Evolutionary conservation across 2,888 invertebrate genomes (phyloP).

Genomic region (Tipula confusa): DNA sequence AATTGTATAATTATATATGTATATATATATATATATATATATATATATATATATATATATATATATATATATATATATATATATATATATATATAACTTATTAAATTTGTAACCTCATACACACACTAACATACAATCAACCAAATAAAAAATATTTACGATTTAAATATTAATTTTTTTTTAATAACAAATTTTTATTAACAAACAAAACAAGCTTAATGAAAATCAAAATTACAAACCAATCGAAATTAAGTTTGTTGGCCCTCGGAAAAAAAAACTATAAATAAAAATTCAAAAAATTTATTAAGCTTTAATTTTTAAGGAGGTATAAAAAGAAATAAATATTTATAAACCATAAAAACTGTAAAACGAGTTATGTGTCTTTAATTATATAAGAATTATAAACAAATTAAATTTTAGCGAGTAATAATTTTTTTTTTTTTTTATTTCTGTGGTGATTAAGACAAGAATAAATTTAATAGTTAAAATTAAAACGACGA

Average conservation of each 20-base stretch:
- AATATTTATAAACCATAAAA: background rate
- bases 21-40: background rate
- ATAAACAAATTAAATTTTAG: background rate
- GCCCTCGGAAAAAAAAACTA: background rate
- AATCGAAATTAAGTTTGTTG: background rate
- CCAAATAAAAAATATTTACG: background rate
- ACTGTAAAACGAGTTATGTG: background rate
- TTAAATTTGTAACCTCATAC: background rate
- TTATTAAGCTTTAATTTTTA: background rate
- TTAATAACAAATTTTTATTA: background rate
- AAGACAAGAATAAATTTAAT: background rate
- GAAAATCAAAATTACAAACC: slow-evolving; percentile 5
- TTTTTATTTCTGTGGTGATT: slow-evolving; percentile 16
- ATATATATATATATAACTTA: background rate
- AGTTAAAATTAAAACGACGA: background rate
- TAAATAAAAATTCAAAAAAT: background rate
- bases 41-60: background rate
- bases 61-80: too few species aligned
- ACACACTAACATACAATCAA: too few species aligned
- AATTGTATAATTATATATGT: too few species aligned
- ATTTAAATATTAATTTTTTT: slow-evolving; percentile 15
- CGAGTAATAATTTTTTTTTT: background rate
- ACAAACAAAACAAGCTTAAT: background rate
- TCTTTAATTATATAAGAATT: background rate
- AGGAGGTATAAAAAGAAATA: background rate